phyloP scores from a whole-genome alignment of 2,888 invertebrate species.

The Drosophila testacea region DNA sequence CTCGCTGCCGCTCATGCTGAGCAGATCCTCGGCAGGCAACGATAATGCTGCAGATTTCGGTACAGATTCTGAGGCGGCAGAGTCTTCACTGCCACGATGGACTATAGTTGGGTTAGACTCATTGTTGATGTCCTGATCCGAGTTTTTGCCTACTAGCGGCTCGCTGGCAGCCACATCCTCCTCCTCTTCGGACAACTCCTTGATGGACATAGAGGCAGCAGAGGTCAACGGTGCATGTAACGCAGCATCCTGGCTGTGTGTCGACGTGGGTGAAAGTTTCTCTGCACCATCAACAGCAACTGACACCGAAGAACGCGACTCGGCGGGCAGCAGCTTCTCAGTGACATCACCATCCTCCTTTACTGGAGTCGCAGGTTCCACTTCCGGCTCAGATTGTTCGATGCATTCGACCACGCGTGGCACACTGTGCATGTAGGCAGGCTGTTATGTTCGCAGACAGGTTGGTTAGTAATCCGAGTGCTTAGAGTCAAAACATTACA shows the following conservation, averaged over 20 bases:
- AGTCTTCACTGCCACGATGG: conserved; percentile 71
- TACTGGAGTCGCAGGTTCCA: conserved; percentile 27
- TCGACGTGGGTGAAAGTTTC: conserved; percentile 69
- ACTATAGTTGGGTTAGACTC: conserved; percentile 36
- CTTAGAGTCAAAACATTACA: not conserved
- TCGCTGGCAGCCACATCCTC: conserved; percentile 66
- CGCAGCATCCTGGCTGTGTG: conserved; percentile 70
- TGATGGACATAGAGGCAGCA: conserved; percentile 80
- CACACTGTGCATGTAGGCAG: conserved; percentile 74
- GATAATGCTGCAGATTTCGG: conserved; percentile 81
- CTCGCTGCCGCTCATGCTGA: conserved; percentile 75
- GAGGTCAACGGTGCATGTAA: conserved; percentile 69
- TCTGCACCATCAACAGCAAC: conserved; percentile 46
- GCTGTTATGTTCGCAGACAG: conserved; percentile 25
- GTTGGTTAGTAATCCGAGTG: not conserved
- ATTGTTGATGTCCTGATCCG: conserved; percentile 38
- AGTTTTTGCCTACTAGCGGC: conserved; percentile 55
- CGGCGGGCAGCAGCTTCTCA: conserved; percentile 72
- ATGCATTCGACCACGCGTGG: conserved; percentile 81
- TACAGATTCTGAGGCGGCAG: conserved; percentile 61
- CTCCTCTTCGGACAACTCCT: conserved; percentile 81
- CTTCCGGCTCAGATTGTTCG: conserved; percentile 55
- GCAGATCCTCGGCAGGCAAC: conserved; percentile 71
- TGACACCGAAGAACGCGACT: conserved; percentile 34
- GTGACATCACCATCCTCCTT: conserved; percentile 66